Conservation (phyloP, 1,140 invertebrate species). For the Plectrocnemia conspersa region DNA sequence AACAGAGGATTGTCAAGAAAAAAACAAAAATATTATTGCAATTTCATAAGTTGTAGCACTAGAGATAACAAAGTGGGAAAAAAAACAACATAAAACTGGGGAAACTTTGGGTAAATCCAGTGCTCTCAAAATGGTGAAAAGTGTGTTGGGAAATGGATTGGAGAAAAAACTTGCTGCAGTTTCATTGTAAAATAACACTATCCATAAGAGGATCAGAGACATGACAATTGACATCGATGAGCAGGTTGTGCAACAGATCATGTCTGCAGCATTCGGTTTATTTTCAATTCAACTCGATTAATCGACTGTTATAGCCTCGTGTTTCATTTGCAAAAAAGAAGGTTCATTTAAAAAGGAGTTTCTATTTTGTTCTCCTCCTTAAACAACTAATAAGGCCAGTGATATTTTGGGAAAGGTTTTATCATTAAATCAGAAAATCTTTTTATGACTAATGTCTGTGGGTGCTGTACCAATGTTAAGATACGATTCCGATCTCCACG, state of each 20-base stretch:
- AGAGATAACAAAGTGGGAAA: not conserved
- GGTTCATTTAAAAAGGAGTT: not conserved
- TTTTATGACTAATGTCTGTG: not conserved
- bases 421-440: not conserved
- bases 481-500: no score
- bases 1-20: no score
- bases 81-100: not conserved
- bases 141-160: not conserved
- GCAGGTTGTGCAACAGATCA: not conserved
- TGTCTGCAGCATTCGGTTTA: not conserved
- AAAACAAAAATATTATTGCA: not conserved
- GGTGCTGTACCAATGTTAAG: not conserved
- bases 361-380: not conserved
- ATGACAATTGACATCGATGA: not conserved
- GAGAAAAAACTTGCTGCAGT: not conserved
- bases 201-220: not conserved
- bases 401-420: not conserved
- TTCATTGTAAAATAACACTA: not conserved
- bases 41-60: not conserved
- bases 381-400: not conserved
- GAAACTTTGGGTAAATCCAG: not conserved
- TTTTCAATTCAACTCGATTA: slow-evolving; percentile 3
- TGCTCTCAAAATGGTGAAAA: slow-evolving; percentile 1
- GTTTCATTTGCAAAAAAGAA: not conserved
- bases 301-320: not conserved